Percentiles rank a stretch among this genome's conserved stretches.
Evolutionary conservation across 2,113 vertebrate genomes (phyloP).

Genomic region (Pomatorhinus ruficollis): DNA sequence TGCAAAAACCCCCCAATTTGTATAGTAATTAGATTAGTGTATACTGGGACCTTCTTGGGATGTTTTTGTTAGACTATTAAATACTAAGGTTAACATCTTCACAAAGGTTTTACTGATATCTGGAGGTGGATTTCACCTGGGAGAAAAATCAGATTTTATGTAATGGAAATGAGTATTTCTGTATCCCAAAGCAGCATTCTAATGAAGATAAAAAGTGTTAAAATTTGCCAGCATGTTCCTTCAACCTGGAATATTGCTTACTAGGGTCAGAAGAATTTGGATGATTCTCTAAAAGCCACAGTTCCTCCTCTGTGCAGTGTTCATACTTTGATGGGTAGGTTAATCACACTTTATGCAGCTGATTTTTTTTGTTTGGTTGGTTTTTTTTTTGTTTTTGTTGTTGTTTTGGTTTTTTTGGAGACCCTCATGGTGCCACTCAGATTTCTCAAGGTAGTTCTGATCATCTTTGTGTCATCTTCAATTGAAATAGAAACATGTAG

Average conservation of each 20-base stretch:
- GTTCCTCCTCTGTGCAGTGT: background rate
- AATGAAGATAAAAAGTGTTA: background rate
- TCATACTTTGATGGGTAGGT: background rate
- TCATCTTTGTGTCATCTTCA: background rate
- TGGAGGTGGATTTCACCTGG: background rate
- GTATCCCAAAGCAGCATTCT: background rate
- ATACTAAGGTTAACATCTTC: background rate
- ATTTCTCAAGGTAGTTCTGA: background rate
- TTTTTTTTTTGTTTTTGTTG: no score
- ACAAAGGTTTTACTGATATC: background rate
- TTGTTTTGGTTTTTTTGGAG: background rate
- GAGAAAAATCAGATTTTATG: background rate
- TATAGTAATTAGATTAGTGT: background rate
- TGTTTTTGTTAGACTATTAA: background rate
- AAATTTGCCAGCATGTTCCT: background rate
- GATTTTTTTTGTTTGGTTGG: background rate
- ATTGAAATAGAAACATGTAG: background rate
- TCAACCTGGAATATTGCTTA: background rate
- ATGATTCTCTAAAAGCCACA: conserved; percentile 13
- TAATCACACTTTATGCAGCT: background rate
- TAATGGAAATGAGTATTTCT: background rate
- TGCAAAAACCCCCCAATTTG: background rate
- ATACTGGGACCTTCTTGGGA: background rate
- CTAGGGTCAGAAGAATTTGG: background rate
- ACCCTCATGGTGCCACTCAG: background rate